Base-by-base conservation (phyloP, 2,797 vertebrate species). In the Hippoglossus hippoglossus region DNA sequence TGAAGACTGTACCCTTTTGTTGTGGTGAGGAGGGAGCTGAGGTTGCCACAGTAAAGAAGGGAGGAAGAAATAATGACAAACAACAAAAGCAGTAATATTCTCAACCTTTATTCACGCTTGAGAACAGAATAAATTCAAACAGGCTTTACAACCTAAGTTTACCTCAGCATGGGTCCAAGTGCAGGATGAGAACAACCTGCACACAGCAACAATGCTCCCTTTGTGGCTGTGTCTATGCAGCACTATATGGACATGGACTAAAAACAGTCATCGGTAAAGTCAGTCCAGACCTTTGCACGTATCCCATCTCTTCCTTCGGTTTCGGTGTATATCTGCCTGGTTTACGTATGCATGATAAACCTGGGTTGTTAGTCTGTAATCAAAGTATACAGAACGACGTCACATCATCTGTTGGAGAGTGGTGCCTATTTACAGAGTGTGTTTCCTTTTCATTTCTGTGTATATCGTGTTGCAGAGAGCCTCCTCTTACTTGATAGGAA, bases 371-470 rank as follows among this genome's bases (percentile, higher is more conserved):
- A 68, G 56, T 75, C 87, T 91, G 70, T 91, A 91, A 93, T 93
- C 71, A 87, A 73, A 88, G 73, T 84, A 78, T 34, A 73, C 65
- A 49, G 63, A 78, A 28, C 50, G 64, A 53, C 39, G 63, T 82
- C 77, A 71, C 81, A 75, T 82, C 81, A 91, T 87, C 84, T 83
- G 67, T 72, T 78, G 71, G 70, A 83, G 76, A 77, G 63, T 72
- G 73, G 55, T 63, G 81, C 56, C 67, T 67, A 76, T 87, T 80
- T 80, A 76, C 49, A 51, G 57, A 25, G 19, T 2, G 54, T 71
- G 49, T 70, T 85, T 77, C 56, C 66, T 73, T 89, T 90, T 89
- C 67, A 89, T 91, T 86, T 90, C 36, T 75, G 67, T 86, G 69
- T 80, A 73, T 78, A 87, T 78, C 71, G 13, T 2, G 57, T 91